Percentiles rank a stretch among this genome's conserved stretches.
These are phyloP conservation scores for Lycaon pictus DNA, from an alignment of 2,113 vertebrate genomes.

Conservation along the genomic window DNA sequence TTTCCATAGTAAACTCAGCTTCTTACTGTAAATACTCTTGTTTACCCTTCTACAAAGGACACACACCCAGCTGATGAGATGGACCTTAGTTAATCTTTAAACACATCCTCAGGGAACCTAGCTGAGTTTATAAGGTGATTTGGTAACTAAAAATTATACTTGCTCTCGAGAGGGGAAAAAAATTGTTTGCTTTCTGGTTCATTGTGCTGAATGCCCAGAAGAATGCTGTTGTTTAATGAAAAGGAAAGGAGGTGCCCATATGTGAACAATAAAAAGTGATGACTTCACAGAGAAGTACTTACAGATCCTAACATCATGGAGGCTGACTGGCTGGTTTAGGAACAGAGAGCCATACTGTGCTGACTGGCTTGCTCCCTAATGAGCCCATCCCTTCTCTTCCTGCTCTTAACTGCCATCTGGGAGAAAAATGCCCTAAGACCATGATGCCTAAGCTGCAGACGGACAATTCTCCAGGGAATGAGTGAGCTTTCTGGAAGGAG, in stretches of 20 bases:
- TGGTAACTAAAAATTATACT: background rate
- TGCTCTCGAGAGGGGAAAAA: background rate
- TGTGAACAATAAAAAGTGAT: background rate
- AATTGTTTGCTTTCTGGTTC: background rate
- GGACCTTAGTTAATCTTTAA: background rate
- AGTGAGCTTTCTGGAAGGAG: background rate
- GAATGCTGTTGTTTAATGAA: background rate
- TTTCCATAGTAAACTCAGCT: background rate
- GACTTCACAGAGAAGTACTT: background rate
- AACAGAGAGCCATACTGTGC: background rate
- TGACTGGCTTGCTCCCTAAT: background rate
- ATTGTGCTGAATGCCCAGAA: background rate
- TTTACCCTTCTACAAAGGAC: background rate
- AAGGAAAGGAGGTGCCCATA: background rate
- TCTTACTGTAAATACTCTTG: background rate
- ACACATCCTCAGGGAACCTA: rapidly evolving
- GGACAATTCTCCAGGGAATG: rapidly evolving
- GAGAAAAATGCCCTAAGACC: background rate
- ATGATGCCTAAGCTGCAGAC: rapidly evolving
- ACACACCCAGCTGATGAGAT: background rate
- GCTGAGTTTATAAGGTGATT: background rate
- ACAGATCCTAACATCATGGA: rapidly evolving
- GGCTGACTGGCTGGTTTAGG: background rate
- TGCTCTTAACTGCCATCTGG: background rate
- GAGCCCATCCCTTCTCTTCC: background rate